These are phyloP conservation scores for Notamacropus eugenii DNA, from an alignment of 2,797 vertebrate species.

Conservation along the genomic window DNA sequence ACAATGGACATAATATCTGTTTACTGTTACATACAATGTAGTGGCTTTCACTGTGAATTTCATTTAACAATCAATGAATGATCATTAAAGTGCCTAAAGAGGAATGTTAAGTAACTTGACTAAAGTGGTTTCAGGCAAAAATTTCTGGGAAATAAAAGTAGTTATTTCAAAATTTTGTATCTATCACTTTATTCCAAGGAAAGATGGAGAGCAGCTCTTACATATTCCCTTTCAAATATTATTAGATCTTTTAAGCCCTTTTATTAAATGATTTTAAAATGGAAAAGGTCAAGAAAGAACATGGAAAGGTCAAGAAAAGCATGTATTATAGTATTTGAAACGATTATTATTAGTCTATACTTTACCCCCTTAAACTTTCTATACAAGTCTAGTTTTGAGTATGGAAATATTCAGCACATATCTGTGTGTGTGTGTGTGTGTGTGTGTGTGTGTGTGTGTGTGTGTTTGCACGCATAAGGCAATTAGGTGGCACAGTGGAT, in stretches of 20 bases:
- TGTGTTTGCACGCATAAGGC: neutral
- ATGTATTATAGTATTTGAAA: slow-evolving; percentile 4
- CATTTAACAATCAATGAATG: neutral
- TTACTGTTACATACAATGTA: neutral
- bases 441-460: no score
- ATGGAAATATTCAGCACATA: neutral
- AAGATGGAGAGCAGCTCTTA: slow-evolving; percentile 23
- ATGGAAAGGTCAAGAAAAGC: slow-evolving; percentile 61
- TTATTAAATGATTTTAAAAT: slow-evolving; percentile 63
- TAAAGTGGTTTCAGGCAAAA: slow-evolving; percentile 53
- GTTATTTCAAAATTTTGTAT: slow-evolving; percentile 69
- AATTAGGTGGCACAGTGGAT: neutral
- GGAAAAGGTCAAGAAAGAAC: slow-evolving; percentile 50
- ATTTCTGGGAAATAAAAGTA: slow-evolving; percentile 58
- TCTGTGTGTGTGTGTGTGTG: no score
- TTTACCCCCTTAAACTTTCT: neutral
- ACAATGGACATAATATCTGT: neutral
- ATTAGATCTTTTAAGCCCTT: slow-evolving; percentile 50
- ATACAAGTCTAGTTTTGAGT: neutral
- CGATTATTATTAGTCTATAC: neutral
- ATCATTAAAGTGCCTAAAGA: neutral
- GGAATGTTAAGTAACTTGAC: slow-evolving; percentile 11
- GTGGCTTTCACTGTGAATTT: neutral
- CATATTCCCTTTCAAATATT: slow-evolving; percentile 62
- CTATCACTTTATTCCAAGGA: slow-evolving; percentile 45